Percentiles rank a stretch among this genome's conserved stretches.
Conservation (phyloP, 2,888 invertebrate species). For the Synergus japonicus region DNA sequence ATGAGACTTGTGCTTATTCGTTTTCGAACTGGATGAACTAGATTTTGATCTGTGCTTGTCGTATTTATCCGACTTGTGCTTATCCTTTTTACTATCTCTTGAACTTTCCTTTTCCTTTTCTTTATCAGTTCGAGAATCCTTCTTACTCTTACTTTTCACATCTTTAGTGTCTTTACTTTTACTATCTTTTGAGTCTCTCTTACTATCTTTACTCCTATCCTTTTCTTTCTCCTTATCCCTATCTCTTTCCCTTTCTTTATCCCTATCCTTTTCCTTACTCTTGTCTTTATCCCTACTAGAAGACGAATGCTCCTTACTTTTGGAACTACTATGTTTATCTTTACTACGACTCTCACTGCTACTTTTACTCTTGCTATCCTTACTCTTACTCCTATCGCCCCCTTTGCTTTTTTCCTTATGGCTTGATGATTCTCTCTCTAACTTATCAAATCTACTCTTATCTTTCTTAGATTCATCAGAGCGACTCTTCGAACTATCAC, state of each 20-base stretch:
- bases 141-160: constrained; percentile 61
- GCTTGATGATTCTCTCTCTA: constrained; percentile 43
- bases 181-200: constrained; percentile 50
- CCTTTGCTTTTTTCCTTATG: constrained; percentile 16
- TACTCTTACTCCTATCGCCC: constrained; percentile 45
- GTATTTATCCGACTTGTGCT: constrained; percentile 54
- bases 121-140: constrained; percentile 75
- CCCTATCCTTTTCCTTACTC: constrained; percentile 50
- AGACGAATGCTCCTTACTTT: constrained; percentile 42
- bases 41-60: constrained; percentile 66
- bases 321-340: constrained; percentile 42
- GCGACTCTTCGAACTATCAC: constrained; percentile 47
- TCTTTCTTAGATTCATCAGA: constrained; percentile 50
- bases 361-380: constrained; percentile 36
- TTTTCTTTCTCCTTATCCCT: constrained; percentile 52
- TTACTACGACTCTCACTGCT: constrained; percentile 36
- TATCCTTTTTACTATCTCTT: constrained; percentile 58
- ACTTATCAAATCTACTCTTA: constrained; percentile 40
- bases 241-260: constrained; percentile 49
- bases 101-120: constrained; percentile 63
- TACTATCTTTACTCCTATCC: constrained; percentile 56
- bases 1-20: constrained; percentile 61
- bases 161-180: constrained; percentile 56
- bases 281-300: constrained; percentile 42
- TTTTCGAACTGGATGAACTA: constrained; percentile 63